Evolutionary conservation across 2,113 vertebrate species (phyloP).

Genomic region (Ascaphus truei): DNA sequence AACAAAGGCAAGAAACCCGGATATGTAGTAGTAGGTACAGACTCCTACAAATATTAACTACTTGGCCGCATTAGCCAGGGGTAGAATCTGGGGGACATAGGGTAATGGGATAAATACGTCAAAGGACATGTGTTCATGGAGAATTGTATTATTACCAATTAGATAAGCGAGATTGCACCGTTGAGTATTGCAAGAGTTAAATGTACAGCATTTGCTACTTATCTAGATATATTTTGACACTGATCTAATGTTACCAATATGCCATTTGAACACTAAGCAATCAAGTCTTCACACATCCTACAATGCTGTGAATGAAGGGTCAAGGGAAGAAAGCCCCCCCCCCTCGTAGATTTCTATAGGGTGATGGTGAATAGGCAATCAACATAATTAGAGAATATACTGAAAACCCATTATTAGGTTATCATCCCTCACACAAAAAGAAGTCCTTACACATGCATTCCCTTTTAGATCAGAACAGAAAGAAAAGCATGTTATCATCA

Average conservation of each 20-base stretch:
- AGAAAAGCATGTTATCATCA: slow-evolving; percentile 19
- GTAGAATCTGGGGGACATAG: no score
- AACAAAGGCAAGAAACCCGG: no score
- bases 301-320: neutral
- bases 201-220: no score
- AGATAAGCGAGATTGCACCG: no score
- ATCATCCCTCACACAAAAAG: slow-evolving; percentile 13
- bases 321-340: slow-evolving; percentile 16
- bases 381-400: slow-evolving; percentile 9
- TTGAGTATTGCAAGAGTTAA: no score
- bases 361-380: slow-evolving; percentile 28
- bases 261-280: slow-evolving; percentile 9
- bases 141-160: no score
- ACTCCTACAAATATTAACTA: no score
- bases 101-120: no score
- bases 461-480: neutral
- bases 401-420: slow-evolving; percentile 19
- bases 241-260: slow-evolving; percentile 12
- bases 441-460: neutral
- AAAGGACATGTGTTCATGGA: no score
- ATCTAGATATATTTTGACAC: no score
- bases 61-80: no score
- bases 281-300: slow-evolving; percentile 19
- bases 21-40: no score
- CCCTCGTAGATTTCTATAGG: neutral